phyloP scores from a whole-genome alignment of 2,113 vertebrate genomes.

The Lasiurus borealis region DNA sequence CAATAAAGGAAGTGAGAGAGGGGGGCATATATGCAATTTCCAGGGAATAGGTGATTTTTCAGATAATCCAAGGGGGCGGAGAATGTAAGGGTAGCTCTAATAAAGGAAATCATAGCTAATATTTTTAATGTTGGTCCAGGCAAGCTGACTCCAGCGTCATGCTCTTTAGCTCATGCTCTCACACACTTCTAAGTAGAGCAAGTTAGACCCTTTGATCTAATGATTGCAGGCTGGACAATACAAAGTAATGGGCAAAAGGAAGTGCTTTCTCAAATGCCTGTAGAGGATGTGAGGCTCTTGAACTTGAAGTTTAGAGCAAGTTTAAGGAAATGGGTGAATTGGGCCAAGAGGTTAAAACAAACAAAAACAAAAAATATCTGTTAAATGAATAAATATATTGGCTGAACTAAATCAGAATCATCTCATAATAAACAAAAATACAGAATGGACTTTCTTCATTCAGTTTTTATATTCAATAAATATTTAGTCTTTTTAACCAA shows the following conservation, averaged over 20 bases:
- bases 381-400: background rate
- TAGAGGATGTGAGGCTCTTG: background rate
- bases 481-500: background rate
- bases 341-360: background rate
- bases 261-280: background rate
- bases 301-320: slow-evolving; percentile 12
- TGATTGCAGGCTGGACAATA: background rate
- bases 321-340: slow-evolving; percentile 30
- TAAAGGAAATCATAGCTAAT: background rate
- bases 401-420: background rate
- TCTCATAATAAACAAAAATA: background rate
- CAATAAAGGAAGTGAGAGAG: slow-evolving; percentile 64
- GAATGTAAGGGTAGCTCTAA: background rate
- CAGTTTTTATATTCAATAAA: slow-evolving; percentile 42
- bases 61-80: background rate
- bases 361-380: background rate
- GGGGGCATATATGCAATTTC: background rate
- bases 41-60: slow-evolving; percentile 64
- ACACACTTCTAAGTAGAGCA: background rate
- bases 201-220: background rate
- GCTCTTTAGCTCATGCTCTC: background rate
- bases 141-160: background rate
- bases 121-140: background rate
- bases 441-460: background rate
- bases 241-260: background rate